phyloP scores from a whole-genome alignment of 2,888 invertebrate species.

The Folsomia candida region DNA sequence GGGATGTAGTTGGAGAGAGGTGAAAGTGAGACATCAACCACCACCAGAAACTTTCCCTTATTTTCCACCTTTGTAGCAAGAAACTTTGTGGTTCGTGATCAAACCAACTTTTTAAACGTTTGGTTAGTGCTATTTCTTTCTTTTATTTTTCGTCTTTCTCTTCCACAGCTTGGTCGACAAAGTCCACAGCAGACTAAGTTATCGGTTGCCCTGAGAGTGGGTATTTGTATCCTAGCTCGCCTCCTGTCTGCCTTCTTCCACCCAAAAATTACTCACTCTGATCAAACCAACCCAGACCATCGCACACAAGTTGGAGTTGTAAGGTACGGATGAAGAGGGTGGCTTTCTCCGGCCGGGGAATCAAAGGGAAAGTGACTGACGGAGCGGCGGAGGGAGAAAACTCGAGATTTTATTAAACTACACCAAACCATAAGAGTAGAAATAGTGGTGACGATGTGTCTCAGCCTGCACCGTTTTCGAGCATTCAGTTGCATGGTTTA shows the following conservation, averaged over 20 bases:
- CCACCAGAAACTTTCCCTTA: no score
- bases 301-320: not conserved
- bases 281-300: not conserved
- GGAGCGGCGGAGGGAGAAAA: slow-evolving; percentile 8
- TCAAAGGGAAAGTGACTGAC: slow-evolving; percentile 8
- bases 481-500: no score
- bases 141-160: no score
- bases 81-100: not conserved
- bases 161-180: not conserved
- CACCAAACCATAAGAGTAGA: no score
- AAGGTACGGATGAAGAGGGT: not conserved
- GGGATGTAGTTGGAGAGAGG: no score
- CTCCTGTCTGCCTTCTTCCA: not conserved
- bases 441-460: no score
- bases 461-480: no score
- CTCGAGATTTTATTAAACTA: slow-evolving; percentile 1
- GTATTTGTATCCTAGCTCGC: not conserved
- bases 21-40: no score
- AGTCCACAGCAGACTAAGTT: not conserved
- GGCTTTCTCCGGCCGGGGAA: not conserved
- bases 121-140: not conserved
- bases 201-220: not conserved
- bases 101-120: not conserved
- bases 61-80: not conserved
- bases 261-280: not conserved